Evolutionary conservation across 2,888 invertebrate species (phyloP).

Genomic region (Ophioninae sp.): DNA sequence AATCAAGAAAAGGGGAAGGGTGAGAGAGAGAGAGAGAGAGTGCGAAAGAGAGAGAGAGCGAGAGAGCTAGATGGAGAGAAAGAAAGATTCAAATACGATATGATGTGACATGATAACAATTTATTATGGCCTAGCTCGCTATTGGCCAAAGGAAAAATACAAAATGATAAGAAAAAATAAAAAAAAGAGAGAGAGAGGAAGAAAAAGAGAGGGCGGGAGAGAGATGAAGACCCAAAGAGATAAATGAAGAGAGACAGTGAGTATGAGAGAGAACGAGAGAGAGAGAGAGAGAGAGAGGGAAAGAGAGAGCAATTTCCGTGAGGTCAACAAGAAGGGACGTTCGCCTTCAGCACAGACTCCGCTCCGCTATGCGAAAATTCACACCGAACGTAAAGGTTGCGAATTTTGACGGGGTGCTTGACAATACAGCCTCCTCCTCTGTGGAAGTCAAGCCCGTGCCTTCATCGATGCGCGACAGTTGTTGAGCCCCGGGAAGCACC

Average conservation of each 20-base stretch:
- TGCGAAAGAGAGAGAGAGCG: not conserved
- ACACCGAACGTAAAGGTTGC: slow-evolving; percentile 22
- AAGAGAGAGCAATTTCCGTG: slow-evolving; percentile 28
- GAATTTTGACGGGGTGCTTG: slow-evolving; percentile 5
- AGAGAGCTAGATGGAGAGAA: not conserved
- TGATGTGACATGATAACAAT: too few species aligned
- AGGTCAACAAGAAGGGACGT: slow-evolving; percentile 28
- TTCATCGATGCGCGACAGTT: slow-evolving; percentile 31
- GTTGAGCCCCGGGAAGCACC: not conserved
- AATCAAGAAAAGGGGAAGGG: too few species aligned
- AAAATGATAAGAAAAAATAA: too few species aligned
- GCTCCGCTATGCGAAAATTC: slow-evolving; percentile 10
- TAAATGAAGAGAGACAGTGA: not conserved
- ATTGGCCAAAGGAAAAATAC: too few species aligned
- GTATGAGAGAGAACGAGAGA: not conserved
- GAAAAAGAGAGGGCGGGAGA: too few species aligned
- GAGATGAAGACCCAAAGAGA: not conserved
- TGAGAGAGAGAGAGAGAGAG: not conserved
- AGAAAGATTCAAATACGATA: too few species aligned
- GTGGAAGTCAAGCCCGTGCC: slow-evolving; percentile 11
- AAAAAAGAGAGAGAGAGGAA: not conserved
- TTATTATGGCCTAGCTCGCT: too few species aligned
- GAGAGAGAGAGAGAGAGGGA: not conserved
- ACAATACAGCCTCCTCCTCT: slow-evolving; percentile 4
- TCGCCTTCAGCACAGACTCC: slow-evolving; percentile 1